Percentiles rank a stretch among this genome's conserved stretches.
phyloP scores from a whole-genome alignment of 2,888 invertebrate genomes.

The Chymomyza fuscimana region DNA sequence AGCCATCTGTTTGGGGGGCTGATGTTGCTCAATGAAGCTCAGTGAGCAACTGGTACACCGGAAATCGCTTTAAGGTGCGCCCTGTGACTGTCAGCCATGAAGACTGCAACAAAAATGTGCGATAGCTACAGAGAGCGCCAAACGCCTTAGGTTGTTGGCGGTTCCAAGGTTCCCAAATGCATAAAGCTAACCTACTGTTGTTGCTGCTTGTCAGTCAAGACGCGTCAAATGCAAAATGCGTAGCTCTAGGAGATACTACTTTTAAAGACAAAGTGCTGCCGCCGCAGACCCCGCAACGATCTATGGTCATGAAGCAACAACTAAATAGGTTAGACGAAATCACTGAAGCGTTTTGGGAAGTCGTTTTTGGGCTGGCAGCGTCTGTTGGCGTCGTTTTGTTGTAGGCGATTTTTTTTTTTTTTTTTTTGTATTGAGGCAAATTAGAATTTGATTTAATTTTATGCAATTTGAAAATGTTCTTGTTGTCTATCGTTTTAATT shows the following conservation, averaged over 20 bases:
- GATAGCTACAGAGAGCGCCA: conserved; percentile 22
- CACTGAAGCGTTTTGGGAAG: conserved; percentile 71
- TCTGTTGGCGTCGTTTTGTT: conserved; percentile 35
- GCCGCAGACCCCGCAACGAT: neutral
- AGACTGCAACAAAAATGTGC: conserved; percentile 53
- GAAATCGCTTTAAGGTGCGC: conserved; percentile 77
- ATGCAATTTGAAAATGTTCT: conserved; percentile 60
- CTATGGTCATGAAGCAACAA: neutral
- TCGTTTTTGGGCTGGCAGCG: conserved; percentile 43
- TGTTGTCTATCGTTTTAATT: conserved; percentile 37
- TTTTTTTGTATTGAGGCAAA: conserved; percentile 41
- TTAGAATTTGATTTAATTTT: conserved; percentile 70
- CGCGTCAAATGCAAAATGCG: conserved; percentile 51
- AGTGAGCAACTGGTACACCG: conserved; percentile 77
- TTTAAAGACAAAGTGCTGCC: neutral
- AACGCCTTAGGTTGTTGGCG: neutral
- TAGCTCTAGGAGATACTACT: conserved; percentile 28
- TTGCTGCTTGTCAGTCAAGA: neutral
- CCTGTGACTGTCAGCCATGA: conserved; percentile 43
- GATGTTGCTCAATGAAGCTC: conserved; percentile 62
- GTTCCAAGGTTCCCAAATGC: neutral
- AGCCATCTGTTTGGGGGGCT: neutral
- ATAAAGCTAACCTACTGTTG: neutral
- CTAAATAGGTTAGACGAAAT: conserved; percentile 43
- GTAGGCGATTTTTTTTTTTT: conserved; percentile 50